These are phyloP conservation scores for Cyanistes caeruleus DNA, from an alignment of 2,113 vertebrate species.

Conservation along the genomic window DNA sequence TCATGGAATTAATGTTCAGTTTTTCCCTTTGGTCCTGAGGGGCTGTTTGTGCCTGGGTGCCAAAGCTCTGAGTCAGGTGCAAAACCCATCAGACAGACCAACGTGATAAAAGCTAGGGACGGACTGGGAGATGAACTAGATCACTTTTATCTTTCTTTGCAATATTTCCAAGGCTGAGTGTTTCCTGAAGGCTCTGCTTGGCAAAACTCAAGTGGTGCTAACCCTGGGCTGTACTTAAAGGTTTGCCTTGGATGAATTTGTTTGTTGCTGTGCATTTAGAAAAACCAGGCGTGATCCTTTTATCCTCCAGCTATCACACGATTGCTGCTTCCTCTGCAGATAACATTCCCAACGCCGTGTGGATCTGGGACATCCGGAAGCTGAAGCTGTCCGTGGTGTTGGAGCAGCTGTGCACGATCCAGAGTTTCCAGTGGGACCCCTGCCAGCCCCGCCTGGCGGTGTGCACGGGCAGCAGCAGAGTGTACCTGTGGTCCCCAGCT, in stretches of 20 bases:
- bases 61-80: not conserved
- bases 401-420: conserved; percentile 84
- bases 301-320: accelerated
- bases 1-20: not conserved
- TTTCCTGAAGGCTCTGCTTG: not conserved
- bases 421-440: conserved; percentile 91
- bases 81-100: not conserved
- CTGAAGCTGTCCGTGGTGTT: conserved; percentile 84
- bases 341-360: conserved; percentile 84
- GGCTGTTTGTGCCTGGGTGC: not conserved
- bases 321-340: conserved; percentile 71
- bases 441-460: conserved; percentile 84
- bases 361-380: conserved; percentile 93
- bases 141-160: not conserved
- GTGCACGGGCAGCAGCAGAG: conserved; percentile 83
- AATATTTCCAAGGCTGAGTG: not conserved
- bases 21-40: not conserved
- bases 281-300: not conserved
- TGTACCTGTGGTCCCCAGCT: conserved; percentile 89
- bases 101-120: not conserved
- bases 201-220: not conserved
- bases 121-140: not conserved
- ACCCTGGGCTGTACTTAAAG: not conserved
- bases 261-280: not conserved
- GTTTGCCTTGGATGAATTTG: accelerated